Base-by-base conservation (phyloP, 2,888 invertebrate species). In the Onthophagus sagittarius region DNA sequence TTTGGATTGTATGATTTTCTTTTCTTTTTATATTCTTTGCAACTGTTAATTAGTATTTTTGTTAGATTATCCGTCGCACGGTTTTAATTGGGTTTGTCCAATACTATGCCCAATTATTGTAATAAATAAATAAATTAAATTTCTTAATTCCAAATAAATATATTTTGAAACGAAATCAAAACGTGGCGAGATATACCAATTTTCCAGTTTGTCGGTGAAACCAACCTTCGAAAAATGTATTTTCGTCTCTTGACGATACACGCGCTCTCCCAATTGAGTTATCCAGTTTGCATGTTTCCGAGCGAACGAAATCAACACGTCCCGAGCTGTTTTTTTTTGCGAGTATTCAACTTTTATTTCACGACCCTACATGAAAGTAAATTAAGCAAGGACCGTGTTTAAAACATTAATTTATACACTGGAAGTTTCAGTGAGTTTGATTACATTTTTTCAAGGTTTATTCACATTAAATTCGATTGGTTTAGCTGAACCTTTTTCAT, bases 241-340 rank as follows among this genome's bases (percentile, higher is more conserved):
- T 53, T 53, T 53, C 5, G 39, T 53, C 39, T 53, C 39, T 53
- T 53, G 39, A 53, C 39, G 39, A 53, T 53, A 53, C 67, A 67
- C 67, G 31, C 67, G n/a, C 67, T 67, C 23, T 31, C 13, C 32
- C 67, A 67, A 67, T 67, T 67, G 67, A 67, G 67, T 67, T 67
- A 67, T 67, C 32, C 67, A 67, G 67, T 67, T 67, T 67, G 67
- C 67, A 67, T 67, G 67, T 67, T 67, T 67, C 31, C 31, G 23
- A 23, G 23, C 67, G 67, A 31, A 67, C 23, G 67, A 32, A 67
- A 67, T 67, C 67, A 67, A 67, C 67, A 32, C 32, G 67, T 67
- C 67, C 39, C 39, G 11, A n/a, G 39, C 39, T 11, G 7, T 53
- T 53, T 53, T 53, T 53, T 53, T 53, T 9, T 53, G 7, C 39